phyloP scores from a whole-genome alignment of 2,888 invertebrate species.

The Drosophila dives region DNA sequence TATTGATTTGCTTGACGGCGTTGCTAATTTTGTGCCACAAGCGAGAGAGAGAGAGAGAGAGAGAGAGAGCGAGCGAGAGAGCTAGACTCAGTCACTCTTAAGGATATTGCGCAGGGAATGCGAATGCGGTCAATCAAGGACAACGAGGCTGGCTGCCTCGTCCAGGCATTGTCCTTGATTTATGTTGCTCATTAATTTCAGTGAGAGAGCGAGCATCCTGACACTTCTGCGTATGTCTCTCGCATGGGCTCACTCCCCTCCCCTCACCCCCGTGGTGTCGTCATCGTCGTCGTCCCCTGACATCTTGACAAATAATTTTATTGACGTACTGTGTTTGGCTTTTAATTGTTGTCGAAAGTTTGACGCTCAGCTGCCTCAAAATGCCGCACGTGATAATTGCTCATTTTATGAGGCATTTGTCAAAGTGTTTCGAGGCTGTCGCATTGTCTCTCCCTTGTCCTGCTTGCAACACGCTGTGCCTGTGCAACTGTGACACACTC shows the following conservation, averaged over 20 bases:
- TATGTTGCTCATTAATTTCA: conserved; percentile 75
- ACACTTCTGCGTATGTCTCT: conserved; percentile 63
- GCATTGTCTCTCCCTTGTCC: conserved; percentile 18
- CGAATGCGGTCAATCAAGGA: conserved; percentile 78
- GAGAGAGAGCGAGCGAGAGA: not conserved
- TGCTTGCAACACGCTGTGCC: conserved; percentile 55
- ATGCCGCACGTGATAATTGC: conserved; percentile 79
- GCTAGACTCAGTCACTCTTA: not conserved
- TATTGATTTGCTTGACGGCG: conserved; percentile 70
- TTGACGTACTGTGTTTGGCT: conserved; percentile 78
- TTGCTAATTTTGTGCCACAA: conserved; percentile 68
- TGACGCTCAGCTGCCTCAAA: conserved; percentile 40
- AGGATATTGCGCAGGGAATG: conserved; percentile 25
- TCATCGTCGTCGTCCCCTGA: conserved; percentile 46
- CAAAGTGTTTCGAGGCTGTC: conserved; percentile 60
- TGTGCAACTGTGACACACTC: conserved; percentile 5
- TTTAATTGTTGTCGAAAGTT: conserved; percentile 72
- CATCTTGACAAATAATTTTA: conserved; percentile 83
- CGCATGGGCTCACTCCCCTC: conserved; percentile 39
- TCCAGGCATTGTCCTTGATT: conserved; percentile 70
- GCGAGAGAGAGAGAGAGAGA: not conserved
- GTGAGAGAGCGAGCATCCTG: conserved; percentile 42
- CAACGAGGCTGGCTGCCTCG: conserved; percentile 41
- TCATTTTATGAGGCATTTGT: conserved; percentile 81
- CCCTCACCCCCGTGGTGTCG: conserved; percentile 8